phyloP scores from a whole-genome alignment of 2,888 invertebrate species.

The Metopia argyrocephala region DNA sequence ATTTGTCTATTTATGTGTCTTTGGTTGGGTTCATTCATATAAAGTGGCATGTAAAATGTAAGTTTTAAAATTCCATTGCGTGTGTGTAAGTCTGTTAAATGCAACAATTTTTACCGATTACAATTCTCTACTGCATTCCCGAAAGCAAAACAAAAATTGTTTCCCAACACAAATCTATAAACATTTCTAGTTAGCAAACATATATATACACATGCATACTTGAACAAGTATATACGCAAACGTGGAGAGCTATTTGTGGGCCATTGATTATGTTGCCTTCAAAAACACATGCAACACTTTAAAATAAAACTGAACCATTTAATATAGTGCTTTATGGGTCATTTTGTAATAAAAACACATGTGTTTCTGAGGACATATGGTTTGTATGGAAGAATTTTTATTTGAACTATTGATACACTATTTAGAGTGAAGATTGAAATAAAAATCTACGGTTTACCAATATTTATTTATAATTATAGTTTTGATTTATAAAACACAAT shows the following conservation, averaged over 20 bases:
- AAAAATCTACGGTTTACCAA: no score
- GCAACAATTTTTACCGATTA: constrained; percentile 63
- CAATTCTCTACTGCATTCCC: constrained; percentile 59
- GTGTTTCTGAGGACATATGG: no score
- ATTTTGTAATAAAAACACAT: no score
- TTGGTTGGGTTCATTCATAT: constrained; percentile 1
- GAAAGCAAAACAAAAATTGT: constrained; percentile 51
- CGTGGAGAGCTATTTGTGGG: no score
- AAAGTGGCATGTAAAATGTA: constrained; percentile 22
- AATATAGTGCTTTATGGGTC: no score
- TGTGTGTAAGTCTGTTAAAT: no score
- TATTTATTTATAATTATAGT: no score
- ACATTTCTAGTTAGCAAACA: constrained; percentile 1
- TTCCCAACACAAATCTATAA: constrained; percentile 4
- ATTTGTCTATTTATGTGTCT: constrained; percentile 1
- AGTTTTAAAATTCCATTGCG: constrained; percentile 54
- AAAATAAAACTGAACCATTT: constrained; percentile 17
- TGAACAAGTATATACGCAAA: no score
- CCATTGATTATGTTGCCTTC: constrained; percentile 36
- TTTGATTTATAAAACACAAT: no score
- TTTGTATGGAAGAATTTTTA: no score
- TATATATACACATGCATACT: constrained; percentile 29
- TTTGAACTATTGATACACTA: no score
- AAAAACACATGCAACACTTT: not conserved
- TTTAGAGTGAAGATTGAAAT: no score